phyloP scores from a whole-genome alignment of 2,113 vertebrate genomes.

The Bubo bubo region DNA sequence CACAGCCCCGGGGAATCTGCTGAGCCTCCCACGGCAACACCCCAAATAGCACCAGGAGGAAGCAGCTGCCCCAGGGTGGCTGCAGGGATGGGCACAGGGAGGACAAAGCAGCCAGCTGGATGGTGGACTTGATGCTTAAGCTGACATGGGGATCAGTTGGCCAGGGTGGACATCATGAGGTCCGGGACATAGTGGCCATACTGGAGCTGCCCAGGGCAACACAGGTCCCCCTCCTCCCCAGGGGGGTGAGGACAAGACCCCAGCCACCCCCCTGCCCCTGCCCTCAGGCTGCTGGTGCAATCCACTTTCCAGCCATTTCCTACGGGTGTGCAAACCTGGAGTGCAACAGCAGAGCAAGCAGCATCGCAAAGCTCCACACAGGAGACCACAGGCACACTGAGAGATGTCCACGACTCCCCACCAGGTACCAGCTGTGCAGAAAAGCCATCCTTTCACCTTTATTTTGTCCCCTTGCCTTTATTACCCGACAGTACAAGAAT shows the following conservation, averaged over 20 bases:
- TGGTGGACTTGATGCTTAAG: neutral
- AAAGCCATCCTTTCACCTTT: neutral
- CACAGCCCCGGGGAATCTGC: conserved; percentile 32
- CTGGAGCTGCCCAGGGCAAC: neutral
- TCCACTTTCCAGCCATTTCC: neutral
- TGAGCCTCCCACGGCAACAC: conserved; percentile 18
- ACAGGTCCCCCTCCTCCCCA: neutral
- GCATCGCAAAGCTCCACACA: neutral
- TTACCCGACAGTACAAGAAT: neutral
- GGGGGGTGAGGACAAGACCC: neutral
- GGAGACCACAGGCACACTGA: neutral
- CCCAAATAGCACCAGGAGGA: neutral
- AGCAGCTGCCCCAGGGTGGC: neutral
- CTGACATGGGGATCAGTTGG: fast-evolving
- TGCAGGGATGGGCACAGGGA: neutral
- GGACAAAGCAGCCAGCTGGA: neutral
- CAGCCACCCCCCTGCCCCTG: fast-evolving
- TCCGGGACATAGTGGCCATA: neutral
- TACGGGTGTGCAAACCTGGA: neutral
- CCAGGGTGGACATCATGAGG: neutral
- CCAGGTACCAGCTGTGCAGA: neutral
- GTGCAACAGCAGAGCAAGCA: neutral
- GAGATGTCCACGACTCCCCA: neutral
- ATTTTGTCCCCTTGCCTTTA: neutral
- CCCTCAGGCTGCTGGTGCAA: neutral